A percentile compares a stretch with the other conserved stretches of the same genome.
phyloP scores from a whole-genome alignment of 1,140 invertebrate genomes.

The Rhopalosiphum padi region DNA sequence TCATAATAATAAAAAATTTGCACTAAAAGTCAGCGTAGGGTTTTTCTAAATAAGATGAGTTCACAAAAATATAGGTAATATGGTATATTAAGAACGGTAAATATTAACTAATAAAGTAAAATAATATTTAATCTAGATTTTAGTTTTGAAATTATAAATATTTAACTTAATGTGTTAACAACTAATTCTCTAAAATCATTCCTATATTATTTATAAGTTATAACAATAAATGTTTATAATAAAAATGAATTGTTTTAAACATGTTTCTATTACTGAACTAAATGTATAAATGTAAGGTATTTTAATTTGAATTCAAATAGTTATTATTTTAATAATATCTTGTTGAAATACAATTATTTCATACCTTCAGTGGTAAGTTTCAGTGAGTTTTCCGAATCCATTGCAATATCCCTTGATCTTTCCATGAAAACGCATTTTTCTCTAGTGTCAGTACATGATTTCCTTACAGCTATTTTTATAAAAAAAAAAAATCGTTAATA shows the following conservation, averaged over 20 bases:
- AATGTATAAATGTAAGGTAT: background rate
- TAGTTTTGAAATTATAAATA: background rate
- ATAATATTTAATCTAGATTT: too few species aligned
- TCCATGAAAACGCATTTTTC: constrained; percentile 40
- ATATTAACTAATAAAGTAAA: too few species aligned
- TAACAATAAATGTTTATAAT: background rate
- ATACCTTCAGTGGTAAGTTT: constrained; percentile 41
- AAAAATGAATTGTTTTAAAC: background rate
- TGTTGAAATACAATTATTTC: background rate
- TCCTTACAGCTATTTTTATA: background rate
- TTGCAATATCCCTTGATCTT: background rate
- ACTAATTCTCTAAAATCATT: background rate
- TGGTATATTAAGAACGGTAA: too few species aligned
- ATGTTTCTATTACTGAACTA: background rate
- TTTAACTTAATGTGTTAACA: background rate
- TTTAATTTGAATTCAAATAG: background rate
- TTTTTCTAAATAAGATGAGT: too few species aligned
- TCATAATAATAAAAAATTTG: too few species aligned
- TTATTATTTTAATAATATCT: too few species aligned
- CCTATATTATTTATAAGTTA: background rate
- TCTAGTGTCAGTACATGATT: constrained; percentile 10
- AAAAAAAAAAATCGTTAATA: background rate
- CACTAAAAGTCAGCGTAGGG: too few species aligned
- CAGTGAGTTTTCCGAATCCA: background rate
- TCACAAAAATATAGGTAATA: too few species aligned